Conservation (phyloP, 35 echinoderm and acorn worm species). For the Chiridota heheva region DNA sequence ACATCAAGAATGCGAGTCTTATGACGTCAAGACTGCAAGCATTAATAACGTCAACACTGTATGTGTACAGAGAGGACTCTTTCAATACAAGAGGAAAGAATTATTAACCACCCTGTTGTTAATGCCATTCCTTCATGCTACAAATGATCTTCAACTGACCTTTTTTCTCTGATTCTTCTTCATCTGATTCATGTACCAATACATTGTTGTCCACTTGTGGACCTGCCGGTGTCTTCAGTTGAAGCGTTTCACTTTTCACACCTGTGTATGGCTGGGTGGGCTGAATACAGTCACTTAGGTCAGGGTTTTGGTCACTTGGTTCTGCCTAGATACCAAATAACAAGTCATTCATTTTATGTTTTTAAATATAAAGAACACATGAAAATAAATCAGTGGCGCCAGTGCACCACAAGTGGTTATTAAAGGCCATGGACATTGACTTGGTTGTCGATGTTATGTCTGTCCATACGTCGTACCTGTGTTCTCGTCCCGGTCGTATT, state of each 20-base stretch:
- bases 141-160: too few relatives aligned
- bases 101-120: too few relatives aligned
- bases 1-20: too few relatives aligned
- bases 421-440: too few relatives aligned
- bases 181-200: constrained; percentile 45
- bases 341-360: background rate
- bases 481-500: background rate
- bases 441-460: too few relatives aligned
- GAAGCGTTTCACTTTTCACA: constrained; percentile 24
- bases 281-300: constrained; percentile 62
- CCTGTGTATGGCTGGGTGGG: constrained; percentile 43
- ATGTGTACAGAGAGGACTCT: too few relatives aligned
- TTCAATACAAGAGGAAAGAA: too few relatives aligned
- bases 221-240: constrained; percentile 46
- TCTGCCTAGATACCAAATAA: background rate
- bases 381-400: background rate
- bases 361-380: background rate
- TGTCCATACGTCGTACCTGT: too few relatives aligned
- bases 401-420: too few relatives aligned
- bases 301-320: constrained; percentile 16
- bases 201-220: constrained; percentile 20
- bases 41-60: too few relatives aligned
- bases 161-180: constrained; percentile 1
- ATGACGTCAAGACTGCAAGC: too few relatives aligned
- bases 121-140: too few relatives aligned